Evolutionary conservation across 2,797 vertebrate genomes (phyloP).

Genomic region (Chelon auratus): DNA sequence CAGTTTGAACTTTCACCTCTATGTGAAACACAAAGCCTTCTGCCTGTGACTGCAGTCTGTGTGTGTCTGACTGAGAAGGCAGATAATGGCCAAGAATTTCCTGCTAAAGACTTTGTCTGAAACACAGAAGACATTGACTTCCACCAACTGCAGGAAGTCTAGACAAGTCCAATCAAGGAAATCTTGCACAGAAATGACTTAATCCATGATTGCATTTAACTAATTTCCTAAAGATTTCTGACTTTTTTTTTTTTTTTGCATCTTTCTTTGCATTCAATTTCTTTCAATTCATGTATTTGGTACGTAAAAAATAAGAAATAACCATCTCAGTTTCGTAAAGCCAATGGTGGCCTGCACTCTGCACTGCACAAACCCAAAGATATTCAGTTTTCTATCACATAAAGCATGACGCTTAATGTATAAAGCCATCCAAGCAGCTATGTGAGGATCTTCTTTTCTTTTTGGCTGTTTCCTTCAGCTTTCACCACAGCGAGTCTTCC

Average conservation of each 20-base stretch:
- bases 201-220: not conserved
- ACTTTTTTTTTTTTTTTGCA: not conserved
- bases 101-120: conserved; percentile 50
- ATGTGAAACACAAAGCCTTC: conserved; percentile 60
- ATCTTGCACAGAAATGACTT: not conserved
- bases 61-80: conserved; percentile 10
- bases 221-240: not conserved
- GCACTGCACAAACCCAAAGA: not conserved
- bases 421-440: not conserved
- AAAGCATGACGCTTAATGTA: not conserved
- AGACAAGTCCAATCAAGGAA: not conserved
- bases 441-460: not conserved
- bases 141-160: conserved; percentile 3
- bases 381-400: not conserved
- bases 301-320: not conserved
- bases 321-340: not conserved
- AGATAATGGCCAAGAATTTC: conserved; percentile 67
- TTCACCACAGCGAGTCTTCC: too few species aligned
- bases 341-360: too few species aligned
- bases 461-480: too few species aligned
- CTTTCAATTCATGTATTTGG: not conserved
- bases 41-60: conserved; percentile 23
- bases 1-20: conserved; percentile 67
- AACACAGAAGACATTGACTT: conserved; percentile 19
- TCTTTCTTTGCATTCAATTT: not conserved